Percentiles rank a stretch among this genome's conserved stretches.
These are phyloP conservation scores for Alaudala cheleensis DNA, from an alignment of 2,113 vertebrate species.

Conservation along the genomic window DNA sequence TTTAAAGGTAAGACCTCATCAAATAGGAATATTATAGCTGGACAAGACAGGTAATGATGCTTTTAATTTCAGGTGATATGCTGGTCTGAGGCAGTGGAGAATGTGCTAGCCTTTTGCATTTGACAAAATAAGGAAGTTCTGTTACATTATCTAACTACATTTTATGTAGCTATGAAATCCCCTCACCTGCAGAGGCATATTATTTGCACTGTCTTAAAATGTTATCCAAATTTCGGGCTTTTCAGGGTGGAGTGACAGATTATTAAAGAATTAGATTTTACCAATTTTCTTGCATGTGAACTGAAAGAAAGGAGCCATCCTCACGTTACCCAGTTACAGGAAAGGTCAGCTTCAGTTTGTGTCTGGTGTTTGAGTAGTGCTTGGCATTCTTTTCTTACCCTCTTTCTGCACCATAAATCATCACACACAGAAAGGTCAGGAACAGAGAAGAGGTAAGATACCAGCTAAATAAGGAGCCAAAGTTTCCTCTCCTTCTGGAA, in stretches of 20 bases:
- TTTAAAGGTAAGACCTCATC: not conserved
- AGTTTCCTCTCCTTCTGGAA: not conserved
- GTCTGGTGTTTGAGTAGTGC: not conserved
- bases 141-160: not conserved
- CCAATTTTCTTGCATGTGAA: not conserved
- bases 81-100: not conserved
- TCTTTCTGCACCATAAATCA: slow-evolving; percentile 18
- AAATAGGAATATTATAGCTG: not conserved
- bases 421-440: not conserved
- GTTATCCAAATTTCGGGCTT: not conserved
- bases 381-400: not conserved
- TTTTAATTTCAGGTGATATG: not conserved
- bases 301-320: not conserved
- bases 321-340: not conserved
- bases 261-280: slow-evolving; percentile 2
- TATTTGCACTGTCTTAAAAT: not conserved
- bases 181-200: not conserved
- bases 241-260: not conserved
- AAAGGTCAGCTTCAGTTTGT: slow-evolving; percentile 21
- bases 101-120: not conserved
- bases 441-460: not conserved
- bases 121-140: not conserved
- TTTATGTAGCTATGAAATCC: not conserved
- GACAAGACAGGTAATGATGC: not conserved
- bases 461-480: slow-evolving; percentile 3